A percentile compares a stretch with the other conserved stretches of the same genome.
Evolutionary conservation across 2,888 invertebrate species (phyloP).

Genomic region (Tipula unca): DNA sequence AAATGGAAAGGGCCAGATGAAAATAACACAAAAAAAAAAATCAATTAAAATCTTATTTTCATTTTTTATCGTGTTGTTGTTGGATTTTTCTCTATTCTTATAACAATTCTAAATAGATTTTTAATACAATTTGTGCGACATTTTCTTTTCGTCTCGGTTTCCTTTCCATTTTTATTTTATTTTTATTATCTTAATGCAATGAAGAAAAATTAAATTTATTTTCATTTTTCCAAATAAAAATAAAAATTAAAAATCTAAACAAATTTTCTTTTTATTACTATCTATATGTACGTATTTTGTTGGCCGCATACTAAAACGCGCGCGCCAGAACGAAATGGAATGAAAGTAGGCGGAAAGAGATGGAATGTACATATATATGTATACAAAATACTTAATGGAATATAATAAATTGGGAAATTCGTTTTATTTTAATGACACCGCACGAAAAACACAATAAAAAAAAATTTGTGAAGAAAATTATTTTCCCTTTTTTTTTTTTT

Average conservation of each 20-base stretch:
- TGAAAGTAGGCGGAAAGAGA: background rate
- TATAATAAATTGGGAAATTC: constrained; percentile 8
- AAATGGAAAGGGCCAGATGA: background rate
- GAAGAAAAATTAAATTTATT: background rate
- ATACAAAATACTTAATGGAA: background rate
- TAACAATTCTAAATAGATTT: background rate
- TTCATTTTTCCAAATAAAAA: constrained; percentile 8
- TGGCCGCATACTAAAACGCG: background rate
- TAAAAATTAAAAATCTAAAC: background rate
- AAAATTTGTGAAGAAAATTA: background rate
- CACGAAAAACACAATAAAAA: background rate
- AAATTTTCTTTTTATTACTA: background rate
- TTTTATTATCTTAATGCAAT: background rate
- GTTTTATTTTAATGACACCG: constrained; percentile 14
- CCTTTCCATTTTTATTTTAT: background rate
- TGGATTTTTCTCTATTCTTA: background rate
- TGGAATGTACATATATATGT: background rate
- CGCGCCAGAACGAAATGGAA: background rate
- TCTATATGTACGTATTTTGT: background rate
- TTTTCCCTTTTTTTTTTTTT: background rate
- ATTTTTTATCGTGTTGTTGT: background rate
- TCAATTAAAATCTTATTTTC: background rate
- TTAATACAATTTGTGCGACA: background rate
- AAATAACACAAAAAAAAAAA: background rate
- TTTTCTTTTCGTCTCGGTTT: background rate